Conservation (phyloP, 1,140 invertebrate genomes). For the Drosophila serrata region DNA sequence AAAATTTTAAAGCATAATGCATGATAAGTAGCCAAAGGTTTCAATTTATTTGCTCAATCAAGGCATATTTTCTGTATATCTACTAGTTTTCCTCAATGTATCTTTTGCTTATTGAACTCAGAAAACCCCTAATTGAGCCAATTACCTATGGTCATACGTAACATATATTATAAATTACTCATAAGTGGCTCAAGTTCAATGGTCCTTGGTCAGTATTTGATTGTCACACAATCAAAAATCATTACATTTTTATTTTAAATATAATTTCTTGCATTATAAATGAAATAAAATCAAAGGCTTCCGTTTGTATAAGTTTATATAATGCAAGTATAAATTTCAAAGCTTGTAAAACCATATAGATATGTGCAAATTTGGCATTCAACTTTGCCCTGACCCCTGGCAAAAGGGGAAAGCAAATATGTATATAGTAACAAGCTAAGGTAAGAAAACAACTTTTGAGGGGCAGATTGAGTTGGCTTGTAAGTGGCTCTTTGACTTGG, state of each 20-base stretch:
- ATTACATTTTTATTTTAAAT: too few relatives aligned
- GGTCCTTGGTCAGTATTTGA: not conserved
- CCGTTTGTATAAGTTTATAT: too few relatives aligned
- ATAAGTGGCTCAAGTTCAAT: conserved; percentile 6
- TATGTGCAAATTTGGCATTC: conserved; percentile 41
- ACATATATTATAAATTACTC: not conserved
- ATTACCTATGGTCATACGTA: not conserved
- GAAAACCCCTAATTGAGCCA: conserved; percentile 2
- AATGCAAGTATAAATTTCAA: not conserved
- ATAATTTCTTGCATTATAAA: not conserved
- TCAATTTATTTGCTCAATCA: too few relatives aligned
- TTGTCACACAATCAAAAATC: not conserved
- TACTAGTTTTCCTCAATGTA: not conserved
- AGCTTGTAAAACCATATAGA: conserved; percentile 18
- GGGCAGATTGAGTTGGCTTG: conserved; percentile 38
- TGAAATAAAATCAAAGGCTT: conserved; percentile 1
- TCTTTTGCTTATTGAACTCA: not conserved
- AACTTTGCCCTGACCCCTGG: conserved; percentile 42
- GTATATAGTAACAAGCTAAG: too few relatives aligned
- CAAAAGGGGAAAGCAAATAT: conserved; percentile 5
- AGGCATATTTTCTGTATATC: not conserved
- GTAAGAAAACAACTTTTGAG: conserved; percentile 3
- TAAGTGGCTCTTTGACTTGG: conserved; percentile 66
- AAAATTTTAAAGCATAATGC: too few relatives aligned
- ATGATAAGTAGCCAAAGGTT: too few relatives aligned